A percentile compares a stretch with the other conserved stretches of the same genome.
phyloP scores from a whole-genome alignment of 1,140 invertebrate genomes.

The Propsilocerus akamusi region DNA sequence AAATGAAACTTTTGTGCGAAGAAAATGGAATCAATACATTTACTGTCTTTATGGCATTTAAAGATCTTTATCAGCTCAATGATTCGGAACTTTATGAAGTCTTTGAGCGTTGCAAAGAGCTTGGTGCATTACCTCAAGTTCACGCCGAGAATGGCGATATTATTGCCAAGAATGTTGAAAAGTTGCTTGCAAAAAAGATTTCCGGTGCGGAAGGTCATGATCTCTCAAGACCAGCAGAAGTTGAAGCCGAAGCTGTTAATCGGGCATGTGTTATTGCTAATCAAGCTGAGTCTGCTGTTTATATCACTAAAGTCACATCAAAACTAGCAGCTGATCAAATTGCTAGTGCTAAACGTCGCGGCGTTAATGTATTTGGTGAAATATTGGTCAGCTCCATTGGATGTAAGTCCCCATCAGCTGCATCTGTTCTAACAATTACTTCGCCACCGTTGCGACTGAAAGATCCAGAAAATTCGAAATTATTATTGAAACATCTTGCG shows the following conservation, averaged over 20 bases:
- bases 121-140: conserved; percentile 69
- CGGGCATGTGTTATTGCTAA: conserved; percentile 66
- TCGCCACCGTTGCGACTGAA: background rate
- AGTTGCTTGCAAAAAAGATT: conserved; percentile 61
- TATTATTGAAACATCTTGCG: background rate
- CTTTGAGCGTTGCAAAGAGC: conserved; percentile 54
- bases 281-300: conserved; percentile 41
- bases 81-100: conserved; percentile 69
- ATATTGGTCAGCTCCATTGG: conserved; percentile 53
- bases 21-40: conserved; percentile 83
- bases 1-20: conserved; percentile 53
- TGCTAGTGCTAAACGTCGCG: conserved; percentile 27
- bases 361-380: conserved; percentile 51
- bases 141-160: conserved; percentile 92
- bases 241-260: conserved; percentile 86
- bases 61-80: conserved; percentile 65
- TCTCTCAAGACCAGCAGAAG: conserved; percentile 79
- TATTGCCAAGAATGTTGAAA: conserved; percentile 70
- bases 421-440: background rate
- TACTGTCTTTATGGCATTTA: conserved; percentile 94
- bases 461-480: background rate
- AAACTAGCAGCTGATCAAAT: conserved; percentile 47
- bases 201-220: conserved; percentile 88
- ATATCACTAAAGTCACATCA: conserved; percentile 58
- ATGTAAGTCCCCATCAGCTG: conserved; percentile 11